Conservation (phyloP, 2,888 invertebrate genomes). For the Athalia cordata region DNA sequence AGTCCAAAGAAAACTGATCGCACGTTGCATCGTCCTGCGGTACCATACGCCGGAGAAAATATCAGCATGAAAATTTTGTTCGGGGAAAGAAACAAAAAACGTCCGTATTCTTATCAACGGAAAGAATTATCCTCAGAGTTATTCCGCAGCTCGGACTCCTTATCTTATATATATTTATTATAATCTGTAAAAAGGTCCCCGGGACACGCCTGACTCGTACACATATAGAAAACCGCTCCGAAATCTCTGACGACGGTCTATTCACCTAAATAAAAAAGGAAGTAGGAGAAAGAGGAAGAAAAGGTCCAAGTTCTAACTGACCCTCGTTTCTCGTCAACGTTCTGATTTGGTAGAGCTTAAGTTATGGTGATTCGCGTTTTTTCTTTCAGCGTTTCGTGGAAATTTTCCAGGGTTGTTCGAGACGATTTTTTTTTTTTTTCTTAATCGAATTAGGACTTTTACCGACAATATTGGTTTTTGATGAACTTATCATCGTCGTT, state of each 20-base stretch:
- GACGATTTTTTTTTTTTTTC: no score
- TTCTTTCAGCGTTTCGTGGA: background rate
- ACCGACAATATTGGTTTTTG: no score
- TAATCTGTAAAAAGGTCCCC: background rate
- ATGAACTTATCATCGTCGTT: no score
- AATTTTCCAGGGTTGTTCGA: no score
- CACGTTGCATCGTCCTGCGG: no score
- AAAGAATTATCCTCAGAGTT: background rate
- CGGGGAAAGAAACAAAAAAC: no score
- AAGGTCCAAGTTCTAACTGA: constrained; percentile 7
- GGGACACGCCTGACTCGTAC: background rate
- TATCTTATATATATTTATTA: background rate
- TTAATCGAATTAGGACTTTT: no score
- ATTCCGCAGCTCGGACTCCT: no score
- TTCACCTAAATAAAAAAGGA: background rate
- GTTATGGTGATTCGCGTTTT: constrained; percentile 19
- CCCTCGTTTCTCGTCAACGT: constrained; percentile 24
- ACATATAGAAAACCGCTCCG: background rate
- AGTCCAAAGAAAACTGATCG: no score
- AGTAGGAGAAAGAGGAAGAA: background rate
- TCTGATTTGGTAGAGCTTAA: constrained; percentile 14
- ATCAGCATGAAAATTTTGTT: no score
- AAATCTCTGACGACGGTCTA: constrained; percentile 22
- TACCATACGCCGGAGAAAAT: no score
- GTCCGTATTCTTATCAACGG: no score